Evolutionary conservation across 2,797 vertebrate genomes (phyloP), one percentile per base, ranked within the genome.

Genomic region (Leuciscus waleckii): DNA sequence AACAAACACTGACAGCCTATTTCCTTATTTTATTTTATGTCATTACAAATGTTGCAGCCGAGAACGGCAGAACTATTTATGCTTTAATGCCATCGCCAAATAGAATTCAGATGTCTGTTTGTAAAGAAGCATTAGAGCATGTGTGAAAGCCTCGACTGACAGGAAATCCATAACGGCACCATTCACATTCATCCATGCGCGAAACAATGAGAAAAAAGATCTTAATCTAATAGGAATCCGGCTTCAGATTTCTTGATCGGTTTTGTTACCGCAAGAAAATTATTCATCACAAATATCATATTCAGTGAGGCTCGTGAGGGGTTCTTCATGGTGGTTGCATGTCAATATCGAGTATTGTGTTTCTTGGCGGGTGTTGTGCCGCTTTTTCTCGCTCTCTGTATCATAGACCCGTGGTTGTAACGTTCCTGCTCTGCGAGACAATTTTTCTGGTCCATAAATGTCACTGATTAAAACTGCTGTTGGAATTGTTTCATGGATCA

Each of bases 401-500:
- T 80, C 51, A 9, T 71, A 49, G 29, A 61, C 83, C 39, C 3
- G 16, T 79, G 71, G 58, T 67, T 76, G 46, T 76, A 67, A 61
- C 14, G 65, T 70, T 58, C n/a, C 16, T 39, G 5, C 51, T 49
- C 54, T 37, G 37, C 1, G 14, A 61, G 68, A 9, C 37, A 26
- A 49, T 85, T 56, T 73, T 23, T 46, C 17, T 77, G 46, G 29
- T 80, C 29, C 68, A 73, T 85, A 85, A 85, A 80, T 85, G 83
- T 49, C 77, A 85, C 67, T 79, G 67, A 85, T 85, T 85, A 79
- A 61, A 84, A 63, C 83, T 70, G 68, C 77, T 63, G 68, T 71
- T 79, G 68, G 10, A 49, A 51, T n/a, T 46, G 7, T 58, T 70
- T 26, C 76, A 73, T 73, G 76, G 83, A 85, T 85, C 83, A 80